phyloP scores from a whole-genome alignment of 1,140 invertebrate genomes.

The Teleopsis dalmanni region DNA sequence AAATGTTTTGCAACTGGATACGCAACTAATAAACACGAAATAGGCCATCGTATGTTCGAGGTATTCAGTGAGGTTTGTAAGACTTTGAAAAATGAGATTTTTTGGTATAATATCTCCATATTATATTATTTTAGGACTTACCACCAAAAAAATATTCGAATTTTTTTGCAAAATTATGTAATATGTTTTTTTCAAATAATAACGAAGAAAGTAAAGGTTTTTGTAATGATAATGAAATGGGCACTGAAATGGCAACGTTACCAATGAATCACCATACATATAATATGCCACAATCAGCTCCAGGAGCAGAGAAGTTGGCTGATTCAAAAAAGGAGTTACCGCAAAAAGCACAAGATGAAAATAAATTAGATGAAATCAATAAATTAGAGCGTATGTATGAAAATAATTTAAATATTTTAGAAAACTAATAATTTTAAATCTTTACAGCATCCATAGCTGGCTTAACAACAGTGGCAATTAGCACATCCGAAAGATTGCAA shows the following conservation, averaged over 20 bases:
- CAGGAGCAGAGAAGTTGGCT: background rate
- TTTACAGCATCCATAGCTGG: conserved; percentile 29
- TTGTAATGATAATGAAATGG: conserved; percentile 23
- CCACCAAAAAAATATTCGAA: conserved; percentile 24
- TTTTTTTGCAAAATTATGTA: conserved; percentile 27
- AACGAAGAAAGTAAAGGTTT: conserved; percentile 34
- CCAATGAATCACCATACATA: too few relatives aligned
- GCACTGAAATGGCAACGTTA: conserved; percentile 24
- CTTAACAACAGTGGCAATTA: conserved; percentile 27
- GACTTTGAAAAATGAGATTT: background rate
- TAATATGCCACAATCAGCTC: too few relatives aligned
- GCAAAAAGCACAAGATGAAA: background rate
- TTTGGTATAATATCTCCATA: background rate
- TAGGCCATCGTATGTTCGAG: conserved; percentile 36
- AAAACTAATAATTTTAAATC: background rate
- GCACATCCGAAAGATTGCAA: conserved; percentile 29
- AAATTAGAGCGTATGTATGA: background rate
- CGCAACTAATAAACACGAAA: conserved; percentile 23
- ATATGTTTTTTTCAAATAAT: conserved; percentile 16
- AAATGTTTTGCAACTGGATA: conserved; percentile 33
- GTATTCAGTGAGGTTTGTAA: conserved; percentile 29
- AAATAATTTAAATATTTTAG: background rate
- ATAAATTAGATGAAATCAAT: too few relatives aligned
- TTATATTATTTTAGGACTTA: conserved; percentile 18
- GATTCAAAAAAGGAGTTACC: background rate